Evolutionary conservation across 2,113 vertebrate species (phyloP), one percentile per base, ranked within the genome.

Genomic region (Pterocles orientalis): DNA sequence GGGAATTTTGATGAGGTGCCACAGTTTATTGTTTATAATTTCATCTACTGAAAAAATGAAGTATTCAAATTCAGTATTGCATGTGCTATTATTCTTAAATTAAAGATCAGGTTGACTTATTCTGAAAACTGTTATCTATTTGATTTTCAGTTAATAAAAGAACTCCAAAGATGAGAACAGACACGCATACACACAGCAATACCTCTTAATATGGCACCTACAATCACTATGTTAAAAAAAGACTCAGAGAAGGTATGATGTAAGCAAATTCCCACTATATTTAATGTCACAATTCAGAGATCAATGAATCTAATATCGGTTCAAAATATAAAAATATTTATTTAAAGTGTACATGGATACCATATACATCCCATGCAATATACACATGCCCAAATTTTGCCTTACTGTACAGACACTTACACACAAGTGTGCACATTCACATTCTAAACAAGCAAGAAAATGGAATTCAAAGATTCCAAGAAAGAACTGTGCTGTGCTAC

Each of bases 371-470:
- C 33, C 16, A 36, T 7, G 34, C 6, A 25, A 43, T 9, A 51
- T 10, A 34, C 3, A 57, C 20, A 36, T 17, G 41, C 1, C 18
- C 33, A 72, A 54, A 21, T 66, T 72, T 34, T 77, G 25, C 26
- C 26, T 72, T 64, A 33, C 0, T 1, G 10, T 41, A 68, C 26
- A 53, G 24, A 76, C 11, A 5, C 7, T 12, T 29, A 31, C 18
- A 43, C 9, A 26, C 3, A 18, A 0, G 0, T 6, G 3, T 6
- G 16, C 41, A 47, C 9, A 34, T n/a, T 51, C 24, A n/a, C 18
- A 3, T 14, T 47, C 25, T 31, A 68, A 88, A 64, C 5, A 18
- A 82, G 12, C 7, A 82, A 54, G 43, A 71, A 88, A 66, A 3
- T 7, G 5, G 10, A 93, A 73, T 3, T 3, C 20, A 66, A 84